phyloP scores from a whole-genome alignment of 1,140 invertebrate species.

The Rhyacophila brunnea region DNA sequence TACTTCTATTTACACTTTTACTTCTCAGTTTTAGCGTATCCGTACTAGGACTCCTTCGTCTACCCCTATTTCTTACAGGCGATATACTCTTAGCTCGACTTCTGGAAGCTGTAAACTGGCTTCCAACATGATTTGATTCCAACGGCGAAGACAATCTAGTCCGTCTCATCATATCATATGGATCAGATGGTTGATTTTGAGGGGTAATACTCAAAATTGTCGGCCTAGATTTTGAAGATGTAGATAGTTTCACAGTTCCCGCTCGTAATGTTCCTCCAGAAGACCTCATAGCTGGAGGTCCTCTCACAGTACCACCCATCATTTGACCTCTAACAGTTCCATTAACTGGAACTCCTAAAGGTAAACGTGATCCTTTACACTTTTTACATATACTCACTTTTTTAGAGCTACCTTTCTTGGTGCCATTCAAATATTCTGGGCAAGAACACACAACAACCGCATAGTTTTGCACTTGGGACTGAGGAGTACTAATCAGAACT shows the following conservation, averaged over 20 bases:
- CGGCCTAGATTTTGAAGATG: constrained; percentile 58
- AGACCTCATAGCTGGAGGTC: constrained; percentile 48
- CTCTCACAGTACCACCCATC: constrained; percentile 58
- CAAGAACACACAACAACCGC: constrained; percentile 74
- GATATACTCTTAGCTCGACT: constrained; percentile 62
- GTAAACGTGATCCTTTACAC: constrained; percentile 73
- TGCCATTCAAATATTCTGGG: constrained; percentile 71
- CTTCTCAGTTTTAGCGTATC: constrained; percentile 48
- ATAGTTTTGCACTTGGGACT: constrained; percentile 56
- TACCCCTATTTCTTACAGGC: constrained; percentile 51
- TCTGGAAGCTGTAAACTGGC: constrained; percentile 52
- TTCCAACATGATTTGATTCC: constrained; percentile 50
- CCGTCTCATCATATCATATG: constrained; percentile 77
- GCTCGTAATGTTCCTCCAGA: constrained; percentile 50
- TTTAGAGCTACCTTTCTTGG: constrained; percentile 65
- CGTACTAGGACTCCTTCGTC: constrained; percentile 44
- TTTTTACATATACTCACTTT: constrained; percentile 73
- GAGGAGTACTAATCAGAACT: constrained; percentile 52
- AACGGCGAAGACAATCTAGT: constrained; percentile 66
- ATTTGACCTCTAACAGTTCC: constrained; percentile 52
- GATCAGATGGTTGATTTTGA: constrained; percentile 59
- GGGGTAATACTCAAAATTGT: constrained; percentile 57
- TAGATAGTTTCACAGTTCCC: constrained; percentile 60
- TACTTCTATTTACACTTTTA: constrained; percentile 52
- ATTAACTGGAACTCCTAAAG: constrained; percentile 60